A percentile compares a stretch with the other conserved stretches of the same genome.
Conservation (phyloP, 2,797 vertebrate genomes). For the Nyctalus aviator region DNA sequence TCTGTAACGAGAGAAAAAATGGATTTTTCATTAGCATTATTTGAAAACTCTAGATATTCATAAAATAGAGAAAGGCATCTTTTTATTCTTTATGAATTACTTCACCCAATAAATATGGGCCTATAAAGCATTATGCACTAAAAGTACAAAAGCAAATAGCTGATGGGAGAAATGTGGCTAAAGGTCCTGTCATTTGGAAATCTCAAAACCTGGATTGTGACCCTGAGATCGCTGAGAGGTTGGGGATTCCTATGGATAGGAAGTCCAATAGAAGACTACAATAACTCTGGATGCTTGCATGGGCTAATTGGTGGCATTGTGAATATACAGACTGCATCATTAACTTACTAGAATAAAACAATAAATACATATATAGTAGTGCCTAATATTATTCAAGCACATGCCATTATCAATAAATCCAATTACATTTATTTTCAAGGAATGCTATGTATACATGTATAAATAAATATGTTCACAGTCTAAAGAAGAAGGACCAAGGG, state of each 20-base stretch:
- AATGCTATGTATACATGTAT: not conserved
- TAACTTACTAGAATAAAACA: not conserved
- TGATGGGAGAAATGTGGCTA: not conserved
- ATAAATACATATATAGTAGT: not conserved
- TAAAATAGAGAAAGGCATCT: not conserved
- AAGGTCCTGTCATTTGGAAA: not conserved
- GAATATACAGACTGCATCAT: not conserved
- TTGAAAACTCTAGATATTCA: not conserved
- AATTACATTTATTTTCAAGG: not conserved
- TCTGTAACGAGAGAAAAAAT: not conserved
- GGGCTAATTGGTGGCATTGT: not conserved
- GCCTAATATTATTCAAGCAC: not conserved
- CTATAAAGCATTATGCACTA: not conserved
- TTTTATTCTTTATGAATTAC: not conserved
- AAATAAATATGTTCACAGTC: not conserved
- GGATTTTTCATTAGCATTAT: not conserved
- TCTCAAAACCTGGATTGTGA: not conserved
- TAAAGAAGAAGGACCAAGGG: not conserved
- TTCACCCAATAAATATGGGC: not conserved
- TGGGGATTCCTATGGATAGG: not conserved
- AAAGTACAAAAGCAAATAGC: not conserved
- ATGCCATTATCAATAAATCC: not conserved
- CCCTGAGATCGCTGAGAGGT: not conserved
- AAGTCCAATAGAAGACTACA: not conserved
- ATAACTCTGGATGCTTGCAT: not conserved